These are phyloP conservation scores for Xyliphius kryptos DNA, from an alignment of 2,113 vertebrate genomes.

Conservation along the genomic window DNA sequence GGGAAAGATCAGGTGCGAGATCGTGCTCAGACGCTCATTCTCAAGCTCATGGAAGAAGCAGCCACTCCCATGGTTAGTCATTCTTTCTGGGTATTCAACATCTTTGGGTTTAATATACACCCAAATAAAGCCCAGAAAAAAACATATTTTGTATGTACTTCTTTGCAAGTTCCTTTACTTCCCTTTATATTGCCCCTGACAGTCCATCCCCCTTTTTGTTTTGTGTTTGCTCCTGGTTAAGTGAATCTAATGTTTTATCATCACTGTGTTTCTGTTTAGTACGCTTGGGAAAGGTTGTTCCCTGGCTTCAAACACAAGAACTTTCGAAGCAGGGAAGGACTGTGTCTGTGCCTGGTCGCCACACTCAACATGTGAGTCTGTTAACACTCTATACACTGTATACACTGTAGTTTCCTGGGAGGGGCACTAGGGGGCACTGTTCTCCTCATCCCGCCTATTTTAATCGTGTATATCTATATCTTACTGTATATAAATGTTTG, in stretches of 20 bases:
- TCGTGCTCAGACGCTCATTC: constrained; percentile 80
- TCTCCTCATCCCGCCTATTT: too few species aligned
- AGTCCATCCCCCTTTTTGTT: too few species aligned
- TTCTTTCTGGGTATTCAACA: too few species aligned
- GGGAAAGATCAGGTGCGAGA: constrained; percentile 94
- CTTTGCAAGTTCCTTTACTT: background rate
- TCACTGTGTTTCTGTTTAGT: background rate
- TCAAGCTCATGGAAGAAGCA: constrained; percentile 82
- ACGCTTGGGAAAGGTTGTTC: constrained; percentile 65
- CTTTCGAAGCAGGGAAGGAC: constrained; percentile 88
- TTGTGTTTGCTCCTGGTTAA: too few species aligned
- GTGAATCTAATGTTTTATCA: too few species aligned
- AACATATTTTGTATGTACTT: background rate
- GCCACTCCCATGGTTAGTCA: constrained; percentile 77
- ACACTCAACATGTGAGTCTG: constrained; percentile 60
- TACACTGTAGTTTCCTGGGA: too few species aligned
- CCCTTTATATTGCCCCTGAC: background rate
- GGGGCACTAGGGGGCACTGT: constrained; percentile 23
- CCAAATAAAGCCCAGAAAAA: too few species aligned
- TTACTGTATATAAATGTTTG: too few species aligned
- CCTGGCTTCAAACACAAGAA: constrained; percentile 96
- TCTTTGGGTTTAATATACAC: background rate
- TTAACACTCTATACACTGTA: constrained; percentile 9
- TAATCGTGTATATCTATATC: too few species aligned
- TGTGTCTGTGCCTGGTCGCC: constrained; percentile 85